Percentiles rank a stretch among this genome's conserved stretches.
Conservation (phyloP, 1,140 invertebrate genomes). For the Euura saliciscinereae region DNA sequence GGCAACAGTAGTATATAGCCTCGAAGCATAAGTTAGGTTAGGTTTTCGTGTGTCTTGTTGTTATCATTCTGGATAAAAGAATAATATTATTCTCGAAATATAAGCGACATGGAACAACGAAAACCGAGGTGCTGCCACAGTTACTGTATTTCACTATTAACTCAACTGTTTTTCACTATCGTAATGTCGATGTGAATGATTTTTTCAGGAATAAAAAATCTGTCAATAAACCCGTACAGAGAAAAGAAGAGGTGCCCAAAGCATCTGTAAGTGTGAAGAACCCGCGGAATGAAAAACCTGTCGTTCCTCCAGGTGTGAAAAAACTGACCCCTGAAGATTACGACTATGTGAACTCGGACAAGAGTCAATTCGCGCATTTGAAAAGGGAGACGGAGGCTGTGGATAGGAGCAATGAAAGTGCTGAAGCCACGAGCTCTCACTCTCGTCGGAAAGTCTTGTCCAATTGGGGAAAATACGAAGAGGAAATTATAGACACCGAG, state of each 20-base stretch:
- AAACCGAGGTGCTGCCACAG: background rate
- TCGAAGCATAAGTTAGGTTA: too few species aligned
- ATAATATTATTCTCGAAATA: too few species aligned
- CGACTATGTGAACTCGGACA: background rate
- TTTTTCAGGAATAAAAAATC: background rate
- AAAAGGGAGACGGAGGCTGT: background rate
- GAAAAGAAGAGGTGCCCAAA: background rate
- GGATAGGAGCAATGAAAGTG: background rate
- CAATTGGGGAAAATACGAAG: conserved; percentile 13
- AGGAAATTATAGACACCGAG: background rate
- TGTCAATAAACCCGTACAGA: background rate
- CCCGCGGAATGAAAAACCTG: background rate
- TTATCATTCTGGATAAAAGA: too few species aligned
- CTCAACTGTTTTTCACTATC: background rate
- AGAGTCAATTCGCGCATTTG: background rate
- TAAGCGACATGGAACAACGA: background rate
- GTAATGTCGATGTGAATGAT: background rate
- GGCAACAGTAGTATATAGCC: too few species aligned
- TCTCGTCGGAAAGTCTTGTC: background rate
- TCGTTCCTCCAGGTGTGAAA: background rate
- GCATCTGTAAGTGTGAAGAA: background rate
- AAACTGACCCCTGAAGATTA: background rate
- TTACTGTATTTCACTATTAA: background rate
- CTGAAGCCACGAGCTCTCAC: background rate
- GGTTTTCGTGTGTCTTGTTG: too few species aligned